A percentile compares a stretch with the other conserved stretches of the same genome.
phyloP scores from a whole-genome alignment of 1,140 invertebrate genomes.

The Brachionus rotundiformis region DNA sequence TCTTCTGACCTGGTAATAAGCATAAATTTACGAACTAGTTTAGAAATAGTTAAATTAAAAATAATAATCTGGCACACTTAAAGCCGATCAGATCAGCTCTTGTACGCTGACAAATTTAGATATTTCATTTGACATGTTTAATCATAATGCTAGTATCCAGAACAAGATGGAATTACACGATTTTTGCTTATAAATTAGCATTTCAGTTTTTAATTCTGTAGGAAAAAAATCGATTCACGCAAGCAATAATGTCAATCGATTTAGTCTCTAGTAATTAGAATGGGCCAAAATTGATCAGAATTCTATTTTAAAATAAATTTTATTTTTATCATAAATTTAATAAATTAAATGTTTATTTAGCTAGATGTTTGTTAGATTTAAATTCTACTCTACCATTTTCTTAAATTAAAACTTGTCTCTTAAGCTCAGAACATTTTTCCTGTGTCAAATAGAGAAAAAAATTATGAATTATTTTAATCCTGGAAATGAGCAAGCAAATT shows the following conservation, averaged over 20 bases:
- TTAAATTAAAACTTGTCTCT: not conserved
- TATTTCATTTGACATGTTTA: conserved; percentile 16
- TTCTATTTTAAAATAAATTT: not conserved
- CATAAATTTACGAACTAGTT: not conserved
- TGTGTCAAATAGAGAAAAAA: not conserved
- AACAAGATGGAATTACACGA: conserved; percentile 8
- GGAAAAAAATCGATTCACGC: conserved; percentile 10
- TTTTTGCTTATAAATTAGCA: conserved; percentile 8
- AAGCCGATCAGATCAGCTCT: not conserved
- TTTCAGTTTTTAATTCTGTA: not conserved
- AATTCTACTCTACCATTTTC: not conserved
- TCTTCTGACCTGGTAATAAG: not conserved
- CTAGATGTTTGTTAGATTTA: no score
- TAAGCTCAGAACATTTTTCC: not conserved
- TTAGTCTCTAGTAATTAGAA: not conserved
- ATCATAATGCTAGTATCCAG: conserved; percentile 18
- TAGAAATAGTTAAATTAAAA: not conserved
- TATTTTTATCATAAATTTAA: not conserved
- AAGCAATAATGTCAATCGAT: conserved; percentile 14
- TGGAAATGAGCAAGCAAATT: not conserved
- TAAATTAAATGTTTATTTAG: no score
- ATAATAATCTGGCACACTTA: not conserved
- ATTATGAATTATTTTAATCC: conserved; percentile 15
- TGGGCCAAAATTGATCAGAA: not conserved
- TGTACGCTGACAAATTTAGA: not conserved